Conservation (phyloP, 2,888 invertebrate species). For the Tetrapedia diversipes region DNA sequence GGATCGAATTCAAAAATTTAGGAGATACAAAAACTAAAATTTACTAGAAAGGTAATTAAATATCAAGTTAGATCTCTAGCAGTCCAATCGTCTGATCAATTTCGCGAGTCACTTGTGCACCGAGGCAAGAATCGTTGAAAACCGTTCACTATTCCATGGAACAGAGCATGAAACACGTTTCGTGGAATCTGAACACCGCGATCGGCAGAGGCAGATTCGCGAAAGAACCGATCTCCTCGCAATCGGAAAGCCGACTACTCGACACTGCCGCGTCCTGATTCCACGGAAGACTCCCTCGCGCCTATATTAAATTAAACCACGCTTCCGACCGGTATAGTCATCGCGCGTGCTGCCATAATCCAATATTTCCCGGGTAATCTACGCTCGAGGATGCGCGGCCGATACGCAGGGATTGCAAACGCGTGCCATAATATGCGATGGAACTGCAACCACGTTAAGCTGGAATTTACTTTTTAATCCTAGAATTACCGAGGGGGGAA, state of each 20-base stretch:
- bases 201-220: constrained; percentile 20
- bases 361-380: constrained; percentile 70
- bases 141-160: neutral
- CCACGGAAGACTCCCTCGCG: constrained; percentile 73
- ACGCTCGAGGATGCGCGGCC: constrained; percentile 26
- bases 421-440: neutral
- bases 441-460: neutral
- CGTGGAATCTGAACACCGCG: constrained; percentile 26
- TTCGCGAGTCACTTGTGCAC: too few species aligned
- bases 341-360: constrained; percentile 72
- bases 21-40: too few species aligned
- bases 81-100: too few species aligned
- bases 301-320: constrained; percentile 80
- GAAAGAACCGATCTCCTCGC: constrained; percentile 65
- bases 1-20: too few species aligned
- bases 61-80: too few species aligned
- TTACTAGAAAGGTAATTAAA: too few species aligned
- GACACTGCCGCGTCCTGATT: constrained; percentile 79
- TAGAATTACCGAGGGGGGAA: too few species aligned
- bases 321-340: constrained; percentile 45
- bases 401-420: constrained; percentile 18
- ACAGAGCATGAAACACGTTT: constrained; percentile 20
- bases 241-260: constrained; percentile 77
- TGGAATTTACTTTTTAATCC: too few species aligned
- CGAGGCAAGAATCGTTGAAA: neutral